Conservation (phyloP, 1,140 invertebrate genomes). For the Diorhabda carinulata region DNA sequence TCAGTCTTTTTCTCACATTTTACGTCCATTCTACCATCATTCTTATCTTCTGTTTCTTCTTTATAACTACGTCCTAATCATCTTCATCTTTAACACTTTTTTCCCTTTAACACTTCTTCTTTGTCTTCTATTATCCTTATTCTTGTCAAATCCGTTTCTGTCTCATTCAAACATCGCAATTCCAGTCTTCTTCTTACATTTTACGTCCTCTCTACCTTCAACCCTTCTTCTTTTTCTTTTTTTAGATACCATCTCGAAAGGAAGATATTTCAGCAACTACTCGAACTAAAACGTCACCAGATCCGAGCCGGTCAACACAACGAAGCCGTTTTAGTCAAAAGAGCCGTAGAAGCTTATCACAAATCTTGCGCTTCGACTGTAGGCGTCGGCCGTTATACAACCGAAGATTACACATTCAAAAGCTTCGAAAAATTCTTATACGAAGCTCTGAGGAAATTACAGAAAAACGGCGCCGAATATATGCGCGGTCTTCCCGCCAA, state of each 20-base stretch:
- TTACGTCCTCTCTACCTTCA: too few relatives aligned
- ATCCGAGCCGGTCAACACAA: constrained; percentile 85
- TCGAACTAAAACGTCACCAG: constrained; percentile 88
- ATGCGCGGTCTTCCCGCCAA: constrained; percentile 62
- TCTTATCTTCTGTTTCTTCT: too few relatives aligned
- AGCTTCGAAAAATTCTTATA: constrained; percentile 91
- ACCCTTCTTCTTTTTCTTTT: background rate
- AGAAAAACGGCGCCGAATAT: constrained; percentile 62
- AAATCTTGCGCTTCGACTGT: constrained; percentile 67
- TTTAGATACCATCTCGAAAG: constrained; percentile 82
- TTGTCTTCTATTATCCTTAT: too few relatives aligned
- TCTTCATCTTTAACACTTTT: too few relatives aligned
- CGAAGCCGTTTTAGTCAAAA: constrained; percentile 84
- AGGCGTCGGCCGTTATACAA: constrained; percentile 67
- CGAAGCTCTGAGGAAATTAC: constrained; percentile 75
- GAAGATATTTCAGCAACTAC: constrained; percentile 89
- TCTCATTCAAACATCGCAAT: too few relatives aligned
- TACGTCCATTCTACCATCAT: too few relatives aligned
- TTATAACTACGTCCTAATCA: too few relatives aligned
- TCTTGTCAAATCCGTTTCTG: too few relatives aligned
- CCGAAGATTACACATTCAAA: constrained; percentile 72
- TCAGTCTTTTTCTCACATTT: too few relatives aligned
- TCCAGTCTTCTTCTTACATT: too few relatives aligned
- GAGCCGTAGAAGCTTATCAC: constrained; percentile 75
- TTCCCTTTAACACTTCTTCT: too few relatives aligned